Conservation (phyloP, 2,113 vertebrate species). For the Phylloscopus trochiloides region DNA sequence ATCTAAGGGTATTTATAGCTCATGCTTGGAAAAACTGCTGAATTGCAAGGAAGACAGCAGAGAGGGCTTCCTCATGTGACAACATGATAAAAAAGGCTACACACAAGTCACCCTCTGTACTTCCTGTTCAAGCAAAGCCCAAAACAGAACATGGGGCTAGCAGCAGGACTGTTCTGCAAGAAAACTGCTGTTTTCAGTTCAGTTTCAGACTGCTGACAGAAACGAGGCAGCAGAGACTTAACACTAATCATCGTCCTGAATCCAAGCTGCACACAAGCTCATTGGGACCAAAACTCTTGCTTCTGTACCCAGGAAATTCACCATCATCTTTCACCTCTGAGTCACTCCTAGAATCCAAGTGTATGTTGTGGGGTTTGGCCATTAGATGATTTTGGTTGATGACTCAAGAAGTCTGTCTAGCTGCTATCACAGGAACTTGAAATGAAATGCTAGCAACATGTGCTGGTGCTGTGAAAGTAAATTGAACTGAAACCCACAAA, state of each 20-base stretch:
- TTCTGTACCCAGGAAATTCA: not conserved
- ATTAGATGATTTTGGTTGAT: accelerated
- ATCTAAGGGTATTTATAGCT: not conserved
- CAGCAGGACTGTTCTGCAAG: not conserved
- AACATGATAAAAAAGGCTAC: not conserved
- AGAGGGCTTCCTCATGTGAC: not conserved
- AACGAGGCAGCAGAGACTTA: not conserved
- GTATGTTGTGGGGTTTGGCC: accelerated
- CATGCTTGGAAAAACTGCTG: not conserved
- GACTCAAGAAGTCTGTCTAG: not conserved
- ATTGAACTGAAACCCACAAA: not conserved
- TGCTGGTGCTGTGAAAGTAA: not conserved
- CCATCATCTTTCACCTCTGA: not conserved
- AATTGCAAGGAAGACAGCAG: not conserved
- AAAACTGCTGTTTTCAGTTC: not conserved
- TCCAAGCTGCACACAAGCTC: not conserved
- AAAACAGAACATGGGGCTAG: not conserved
- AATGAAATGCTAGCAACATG: not conserved
- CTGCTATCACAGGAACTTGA: not conserved
- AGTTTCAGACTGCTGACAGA: not conserved
- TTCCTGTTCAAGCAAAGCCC: not conserved
- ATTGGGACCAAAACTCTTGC: accelerated
- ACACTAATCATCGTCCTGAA: not conserved
- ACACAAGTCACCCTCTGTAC: too few relatives aligned
- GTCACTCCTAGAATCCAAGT: not conserved